phyloP scores from a whole-genome alignment of 2,113 vertebrate genomes.

The Ptilorrhoa leucosticta region DNA sequence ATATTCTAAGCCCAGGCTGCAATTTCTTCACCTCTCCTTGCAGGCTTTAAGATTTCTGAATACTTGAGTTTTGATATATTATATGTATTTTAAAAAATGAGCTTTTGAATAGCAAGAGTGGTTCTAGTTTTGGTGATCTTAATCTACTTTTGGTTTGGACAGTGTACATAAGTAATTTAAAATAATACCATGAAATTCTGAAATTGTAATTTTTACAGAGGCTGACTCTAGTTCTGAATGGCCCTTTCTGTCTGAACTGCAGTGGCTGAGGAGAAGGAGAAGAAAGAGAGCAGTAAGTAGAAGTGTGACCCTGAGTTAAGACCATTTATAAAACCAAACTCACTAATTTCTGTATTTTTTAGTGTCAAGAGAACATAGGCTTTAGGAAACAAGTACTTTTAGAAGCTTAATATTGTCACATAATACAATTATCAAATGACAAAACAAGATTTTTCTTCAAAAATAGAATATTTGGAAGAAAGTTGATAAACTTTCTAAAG shows the following conservation, averaged over 20 bases:
- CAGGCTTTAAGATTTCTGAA: not conserved
- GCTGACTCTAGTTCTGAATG: conserved; percentile 75
- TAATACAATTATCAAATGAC: not conserved
- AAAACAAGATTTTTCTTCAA: not conserved
- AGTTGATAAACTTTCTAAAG: not conserved
- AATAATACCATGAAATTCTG: not conserved
- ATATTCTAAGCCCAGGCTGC: not conserved
- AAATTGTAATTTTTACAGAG: conserved; percentile 66
- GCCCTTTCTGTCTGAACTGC: conserved; percentile 79
- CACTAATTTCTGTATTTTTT: not conserved
- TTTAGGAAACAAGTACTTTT: not conserved
- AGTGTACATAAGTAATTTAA: not conserved
- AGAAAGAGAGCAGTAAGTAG: conserved; percentile 89
- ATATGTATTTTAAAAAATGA: not conserved
- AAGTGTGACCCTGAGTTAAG: not conserved
- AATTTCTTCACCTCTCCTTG: not conserved
- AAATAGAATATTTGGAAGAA: not conserved
- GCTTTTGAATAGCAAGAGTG: not conserved
- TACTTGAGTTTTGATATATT: not conserved
- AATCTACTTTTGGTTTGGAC: not conserved
- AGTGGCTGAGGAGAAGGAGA: conserved; percentile 86
- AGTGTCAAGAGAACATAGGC: not conserved
- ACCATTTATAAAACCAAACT: not conserved
- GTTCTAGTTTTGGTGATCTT: not conserved
- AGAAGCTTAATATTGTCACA: not conserved